Conservation (phyloP, 1,140 invertebrate species). For the Drosophila oshimai region DNA sequence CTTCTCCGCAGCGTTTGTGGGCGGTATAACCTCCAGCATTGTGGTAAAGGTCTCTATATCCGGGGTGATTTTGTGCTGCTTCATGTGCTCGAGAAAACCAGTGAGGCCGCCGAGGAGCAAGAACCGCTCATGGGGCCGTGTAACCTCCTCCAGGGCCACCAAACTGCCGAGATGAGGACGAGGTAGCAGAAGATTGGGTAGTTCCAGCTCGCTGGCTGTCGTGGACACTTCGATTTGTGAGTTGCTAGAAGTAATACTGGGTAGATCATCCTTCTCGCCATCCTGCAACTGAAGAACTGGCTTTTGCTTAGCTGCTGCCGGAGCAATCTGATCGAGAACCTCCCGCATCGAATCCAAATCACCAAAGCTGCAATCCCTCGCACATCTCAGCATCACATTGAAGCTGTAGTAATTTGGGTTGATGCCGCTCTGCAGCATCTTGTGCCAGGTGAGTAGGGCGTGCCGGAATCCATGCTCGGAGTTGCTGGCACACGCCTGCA, state of each 20-base stretch:
- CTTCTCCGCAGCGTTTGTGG: slow-evolving; percentile 86
- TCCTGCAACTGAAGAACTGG: background rate
- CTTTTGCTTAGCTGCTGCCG: background rate
- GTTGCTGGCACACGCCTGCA: slow-evolving; percentile 92
- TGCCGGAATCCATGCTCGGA: slow-evolving; percentile 90
- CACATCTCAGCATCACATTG: slow-evolving; percentile 90
- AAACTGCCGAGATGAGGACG: slow-evolving; percentile 85
- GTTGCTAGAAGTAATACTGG: background rate
- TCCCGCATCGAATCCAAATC: slow-evolving; percentile 85
- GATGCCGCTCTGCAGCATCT: slow-evolving; percentile 87
- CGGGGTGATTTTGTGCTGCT: slow-evolving; percentile 86
- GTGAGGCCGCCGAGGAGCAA: slow-evolving; percentile 90
- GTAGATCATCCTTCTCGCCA: background rate
- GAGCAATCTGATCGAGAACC: slow-evolving; percentile 62
- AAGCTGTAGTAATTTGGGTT: slow-evolving; percentile 89
- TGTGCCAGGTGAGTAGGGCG: slow-evolving; percentile 92
- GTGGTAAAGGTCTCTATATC: slow-evolving; percentile 91
- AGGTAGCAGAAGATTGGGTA: slow-evolving; percentile 85
- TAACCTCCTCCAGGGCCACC: slow-evolving; percentile 84
- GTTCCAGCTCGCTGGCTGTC: slow-evolving; percentile 22
- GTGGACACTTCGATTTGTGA: slow-evolving; percentile 25
- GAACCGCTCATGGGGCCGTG: slow-evolving; percentile 87
- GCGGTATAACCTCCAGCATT: slow-evolving; percentile 88
- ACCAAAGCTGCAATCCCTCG: slow-evolving; percentile 91
- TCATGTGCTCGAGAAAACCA: slow-evolving; percentile 90